Conservation (phyloP, 2,797 vertebrate genomes). For the Artibeus jamaicensis region DNA sequence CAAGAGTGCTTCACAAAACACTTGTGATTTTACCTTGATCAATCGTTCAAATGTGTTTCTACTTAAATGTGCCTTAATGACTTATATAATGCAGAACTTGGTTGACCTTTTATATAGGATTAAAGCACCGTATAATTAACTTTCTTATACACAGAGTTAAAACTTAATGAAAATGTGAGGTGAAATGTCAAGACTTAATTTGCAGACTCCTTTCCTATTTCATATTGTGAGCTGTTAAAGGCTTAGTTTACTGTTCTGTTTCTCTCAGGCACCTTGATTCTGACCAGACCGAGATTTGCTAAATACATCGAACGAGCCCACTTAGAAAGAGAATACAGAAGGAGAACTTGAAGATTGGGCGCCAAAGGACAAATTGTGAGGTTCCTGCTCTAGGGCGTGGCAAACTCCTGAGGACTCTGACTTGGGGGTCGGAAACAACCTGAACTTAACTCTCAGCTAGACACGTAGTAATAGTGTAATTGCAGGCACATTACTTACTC, state of each 20-base stretch:
- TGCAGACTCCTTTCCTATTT: slow-evolving; percentile 46
- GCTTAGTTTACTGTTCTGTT: slow-evolving; percentile 11
- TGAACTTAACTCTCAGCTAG: background rate
- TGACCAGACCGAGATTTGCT: background rate
- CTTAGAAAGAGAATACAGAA: background rate
- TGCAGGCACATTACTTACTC: background rate
- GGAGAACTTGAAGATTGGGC: background rate
- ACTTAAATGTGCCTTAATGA: slow-evolving; percentile 52
- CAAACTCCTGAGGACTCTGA: background rate
- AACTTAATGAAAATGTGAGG: slow-evolving; percentile 73
- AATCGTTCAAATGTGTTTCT: slow-evolving; percentile 62
- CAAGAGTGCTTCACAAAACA: slow-evolving; percentile 51
- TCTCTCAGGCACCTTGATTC: background rate
- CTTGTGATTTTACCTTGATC: slow-evolving; percentile 67
- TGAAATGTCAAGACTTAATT: slow-evolving; percentile 71
- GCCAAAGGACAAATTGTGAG: background rate
- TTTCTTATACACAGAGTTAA: slow-evolving; percentile 73
- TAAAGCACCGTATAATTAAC: slow-evolving; percentile 77
- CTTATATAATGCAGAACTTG: slow-evolving; percentile 36
- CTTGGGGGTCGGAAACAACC: background rate
- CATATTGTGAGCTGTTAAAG: slow-evolving; percentile 21
- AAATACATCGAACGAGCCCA: background rate
- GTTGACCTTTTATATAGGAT: slow-evolving; percentile 73
- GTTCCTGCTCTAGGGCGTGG: background rate
- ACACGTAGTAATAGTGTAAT: background rate